These are phyloP conservation scores for Emydura subglobosa DNA, from an alignment of 2,113 vertebrate species.

Conservation along the genomic window DNA sequence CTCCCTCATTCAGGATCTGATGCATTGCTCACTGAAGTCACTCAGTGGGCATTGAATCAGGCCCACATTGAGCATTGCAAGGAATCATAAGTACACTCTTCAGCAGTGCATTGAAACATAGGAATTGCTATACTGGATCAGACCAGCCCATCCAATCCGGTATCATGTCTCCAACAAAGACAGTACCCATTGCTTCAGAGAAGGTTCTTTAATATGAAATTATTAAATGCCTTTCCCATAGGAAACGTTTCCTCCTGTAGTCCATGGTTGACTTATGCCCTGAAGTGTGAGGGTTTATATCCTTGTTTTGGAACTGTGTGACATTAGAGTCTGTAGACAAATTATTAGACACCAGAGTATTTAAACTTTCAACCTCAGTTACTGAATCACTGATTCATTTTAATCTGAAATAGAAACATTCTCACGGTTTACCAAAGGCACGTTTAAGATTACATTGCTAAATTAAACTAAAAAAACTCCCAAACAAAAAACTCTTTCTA, in stretches of 20 bases:
- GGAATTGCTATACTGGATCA: not conserved
- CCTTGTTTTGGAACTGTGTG: slow-evolving; percentile 44
- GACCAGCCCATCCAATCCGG: not conserved
- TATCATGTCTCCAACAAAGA: not conserved
- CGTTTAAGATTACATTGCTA: not conserved
- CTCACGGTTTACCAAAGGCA: not conserved
- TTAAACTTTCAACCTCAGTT: slow-evolving; percentile 57
- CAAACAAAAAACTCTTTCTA: not conserved
- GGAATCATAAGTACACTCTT: not conserved
- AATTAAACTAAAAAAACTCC: not conserved
- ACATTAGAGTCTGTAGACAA: slow-evolving; percentile 45
- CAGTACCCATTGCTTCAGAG: not conserved
- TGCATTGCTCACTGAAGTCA: not conserved
- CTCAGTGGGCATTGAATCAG: not conserved
- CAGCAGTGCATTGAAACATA: not conserved
- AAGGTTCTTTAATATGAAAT: not conserved
- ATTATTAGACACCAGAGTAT: slow-evolving; percentile 57
- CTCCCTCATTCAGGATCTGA: not conserved
- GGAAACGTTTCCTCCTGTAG: slow-evolving; percentile 30
- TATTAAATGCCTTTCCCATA: not conserved
- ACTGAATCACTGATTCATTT: slow-evolving; percentile 48
- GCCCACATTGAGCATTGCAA: not conserved
- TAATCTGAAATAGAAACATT: not conserved
- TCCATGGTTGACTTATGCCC: slow-evolving; percentile 54
- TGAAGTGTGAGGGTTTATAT: slow-evolving; percentile 59